Evolutionary conservation across 1,140 invertebrate genomes (phyloP).

Genomic region (Drosophila auraria): DNA sequence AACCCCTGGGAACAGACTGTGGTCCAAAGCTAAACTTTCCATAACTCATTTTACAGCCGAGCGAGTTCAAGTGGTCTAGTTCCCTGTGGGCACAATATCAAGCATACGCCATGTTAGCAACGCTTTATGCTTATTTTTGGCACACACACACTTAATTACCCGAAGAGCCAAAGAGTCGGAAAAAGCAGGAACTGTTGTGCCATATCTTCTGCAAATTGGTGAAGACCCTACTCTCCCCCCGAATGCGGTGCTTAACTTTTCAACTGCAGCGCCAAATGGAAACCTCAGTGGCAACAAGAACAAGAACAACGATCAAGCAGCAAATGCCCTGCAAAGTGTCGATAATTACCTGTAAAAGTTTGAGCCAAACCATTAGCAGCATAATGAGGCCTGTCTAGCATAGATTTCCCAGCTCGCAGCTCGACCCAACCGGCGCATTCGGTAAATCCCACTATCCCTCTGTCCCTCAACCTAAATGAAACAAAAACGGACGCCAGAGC

Average conservation of each 20-base stretch:
- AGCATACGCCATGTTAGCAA: constrained; percentile 54
- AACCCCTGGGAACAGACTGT: constrained; percentile 5
- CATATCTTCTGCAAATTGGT: constrained; percentile 39
- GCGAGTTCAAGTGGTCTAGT: constrained; percentile 12
- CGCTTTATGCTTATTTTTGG: constrained; percentile 24
- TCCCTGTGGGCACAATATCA: constrained; percentile 34
- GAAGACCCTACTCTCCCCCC: background rate
- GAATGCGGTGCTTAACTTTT: constrained; percentile 57
- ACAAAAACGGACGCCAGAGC: constrained; percentile 17
- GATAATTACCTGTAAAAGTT: constrained; percentile 80
- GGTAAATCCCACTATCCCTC: constrained; percentile 26
- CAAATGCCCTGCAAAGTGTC: constrained; percentile 63
- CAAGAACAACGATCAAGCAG: constrained; percentile 18
- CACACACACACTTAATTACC: constrained; percentile 61
- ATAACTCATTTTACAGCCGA: constrained; percentile 33
- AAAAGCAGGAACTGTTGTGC: constrained; percentile 28
- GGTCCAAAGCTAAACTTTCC: constrained; percentile 38
- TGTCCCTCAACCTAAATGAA: constrained; percentile 33
- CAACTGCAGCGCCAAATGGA: constrained; percentile 43
- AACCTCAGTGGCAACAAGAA: constrained; percentile 33
- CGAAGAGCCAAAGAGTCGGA: constrained; percentile 24
- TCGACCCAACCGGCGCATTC: constrained; percentile 35
- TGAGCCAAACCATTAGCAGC: constrained; percentile 77
- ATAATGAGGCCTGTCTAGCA: constrained; percentile 74
- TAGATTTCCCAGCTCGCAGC: constrained; percentile 55